Evolutionary conservation across 2,113 vertebrate species (phyloP), one percentile per base, ranked within the genome.

Genomic region (Hylia prasina): DNA sequence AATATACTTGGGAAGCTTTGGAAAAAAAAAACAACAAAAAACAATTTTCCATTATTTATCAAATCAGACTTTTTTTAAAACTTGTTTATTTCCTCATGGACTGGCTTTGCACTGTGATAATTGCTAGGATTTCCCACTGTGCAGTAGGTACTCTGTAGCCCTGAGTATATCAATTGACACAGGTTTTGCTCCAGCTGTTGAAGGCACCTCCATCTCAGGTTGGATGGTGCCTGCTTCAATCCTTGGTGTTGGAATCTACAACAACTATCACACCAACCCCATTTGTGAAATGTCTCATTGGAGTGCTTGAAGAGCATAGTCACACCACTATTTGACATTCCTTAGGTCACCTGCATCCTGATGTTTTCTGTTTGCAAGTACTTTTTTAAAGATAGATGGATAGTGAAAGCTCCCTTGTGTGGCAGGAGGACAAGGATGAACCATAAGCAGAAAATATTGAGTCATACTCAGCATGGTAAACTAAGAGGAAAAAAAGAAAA

Each of bases 1-100:
- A 82, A 82, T 51, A 68, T 50, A 48, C 22, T 40, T 37, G 10
- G 19, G 54, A 71, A 78, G 3, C 4, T 89, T 89, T 75, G 19
- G 39, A 89, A 92, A 60, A 33, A n/a, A n/a, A n/a, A n/a, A n/a
- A n/a, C n/a, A n/a, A n/a, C n/a, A 73, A 93, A 73, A 93, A 89
- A 54, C 2, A 68, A 1, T 28, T 69, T 86, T 80, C 47, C 12
- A 61, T 72, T 94, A 56, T 82, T 80, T 83, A 64, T 48, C 17
- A 30, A 69, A 56, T 40, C 40, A 85, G 61, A 47, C 2, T 50
- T 73, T 89, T 23, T 63, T 93, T 60, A 84, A 63, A 84, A 63
- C 35, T 13, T 87, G 11, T 33, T 79, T 88, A 3, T 60, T 79
- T 87, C 66, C 16, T 69, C 6, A 15, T n/a, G n/a, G n/a, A 19